Base-by-base conservation (phyloP, 2,888 invertebrate species). In the Chirona hameri region DNA sequence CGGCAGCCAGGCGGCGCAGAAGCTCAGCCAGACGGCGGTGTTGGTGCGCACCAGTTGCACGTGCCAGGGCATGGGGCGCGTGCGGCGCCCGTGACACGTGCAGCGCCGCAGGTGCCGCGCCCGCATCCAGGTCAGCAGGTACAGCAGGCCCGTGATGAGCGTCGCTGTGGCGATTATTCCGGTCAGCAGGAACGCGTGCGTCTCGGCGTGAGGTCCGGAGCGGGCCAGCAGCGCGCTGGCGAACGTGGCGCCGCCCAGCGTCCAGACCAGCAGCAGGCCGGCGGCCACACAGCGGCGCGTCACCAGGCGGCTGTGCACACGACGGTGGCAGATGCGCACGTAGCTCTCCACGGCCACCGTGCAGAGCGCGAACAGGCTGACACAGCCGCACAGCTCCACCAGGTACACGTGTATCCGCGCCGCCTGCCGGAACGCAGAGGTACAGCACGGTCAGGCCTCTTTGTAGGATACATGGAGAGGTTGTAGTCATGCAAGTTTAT, bases 91-190 rank as follows among this genome's bases (percentile, higher is more conserved):
- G 27, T 46, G 46, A 46, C 76, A 76, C 76, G 76, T 76, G 76
- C 76, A 76, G 76, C 76, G 76, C 39, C 76, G 76, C 76, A 76
- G 39, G 76, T 76, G 76, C 18, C 24, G 27, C 39, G 31, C 39
- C 9, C 46, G 76, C 10, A 39, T 39, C 76, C 76, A 76, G 18
- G 14, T 12, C 15, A 76, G 39, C 39, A 76, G 76, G 76, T 46
- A 76, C 18, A 46, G 21, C 10, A 0, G 1, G 24, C 39, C 76
- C 5, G 76, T 46, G 46, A 18, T 39, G 39, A 12, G 21, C 39
- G 46, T 4, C 24, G 27, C 76, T 4, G 39, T 18, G 39, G 21
- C 46, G 24, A 46, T 27, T 18, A 76, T 24, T 24, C 21, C 24
- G 15, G 39, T 21, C 24, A 76, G 76, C 24, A 76, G 21, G 7